Conservation (phyloP, 1,140 invertebrate genomes). For the Drosophila mayri region DNA sequence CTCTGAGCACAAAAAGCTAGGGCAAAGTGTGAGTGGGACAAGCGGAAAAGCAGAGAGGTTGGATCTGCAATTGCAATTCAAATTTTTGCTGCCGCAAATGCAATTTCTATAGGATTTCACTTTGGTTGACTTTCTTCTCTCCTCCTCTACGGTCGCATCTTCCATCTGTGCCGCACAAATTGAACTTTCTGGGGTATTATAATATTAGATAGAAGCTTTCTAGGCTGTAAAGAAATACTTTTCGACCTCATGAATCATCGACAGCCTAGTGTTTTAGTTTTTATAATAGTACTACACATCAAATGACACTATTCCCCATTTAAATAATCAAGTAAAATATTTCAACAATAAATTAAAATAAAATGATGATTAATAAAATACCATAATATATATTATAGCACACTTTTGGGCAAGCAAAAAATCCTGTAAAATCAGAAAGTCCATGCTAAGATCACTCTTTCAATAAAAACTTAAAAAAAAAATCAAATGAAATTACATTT, state of each 20-base stretch:
- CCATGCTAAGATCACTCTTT: neutral
- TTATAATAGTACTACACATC: too few species aligned
- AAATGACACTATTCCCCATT: too few species aligned
- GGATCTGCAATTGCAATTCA: slow-evolving; percentile 55
- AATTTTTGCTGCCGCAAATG: slow-evolving; percentile 76
- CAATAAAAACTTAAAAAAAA: neutral
- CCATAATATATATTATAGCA: neutral
- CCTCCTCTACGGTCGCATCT: neutral
- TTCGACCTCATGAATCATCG: neutral
- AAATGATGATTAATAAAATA: too few species aligned
- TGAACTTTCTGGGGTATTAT: slow-evolving; percentile 23
- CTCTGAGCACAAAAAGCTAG: slow-evolving; percentile 25
- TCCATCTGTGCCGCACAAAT: slow-evolving; percentile 45
- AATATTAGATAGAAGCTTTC: neutral
- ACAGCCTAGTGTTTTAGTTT: too few species aligned
- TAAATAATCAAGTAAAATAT: neutral
- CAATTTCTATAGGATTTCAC: slow-evolving; percentile 78
- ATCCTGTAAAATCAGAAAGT: neutral
- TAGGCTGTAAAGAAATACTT: neutral
- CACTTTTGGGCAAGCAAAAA: neutral
- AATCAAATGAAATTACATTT: neutral
- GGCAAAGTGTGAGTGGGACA: neutral
- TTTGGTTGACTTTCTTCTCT: slow-evolving; percentile 35
- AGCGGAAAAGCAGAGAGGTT: neutral
- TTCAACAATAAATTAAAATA: neutral